Conservation (phyloP, 2,888 invertebrate genomes). For the Idaea aversata region DNA sequence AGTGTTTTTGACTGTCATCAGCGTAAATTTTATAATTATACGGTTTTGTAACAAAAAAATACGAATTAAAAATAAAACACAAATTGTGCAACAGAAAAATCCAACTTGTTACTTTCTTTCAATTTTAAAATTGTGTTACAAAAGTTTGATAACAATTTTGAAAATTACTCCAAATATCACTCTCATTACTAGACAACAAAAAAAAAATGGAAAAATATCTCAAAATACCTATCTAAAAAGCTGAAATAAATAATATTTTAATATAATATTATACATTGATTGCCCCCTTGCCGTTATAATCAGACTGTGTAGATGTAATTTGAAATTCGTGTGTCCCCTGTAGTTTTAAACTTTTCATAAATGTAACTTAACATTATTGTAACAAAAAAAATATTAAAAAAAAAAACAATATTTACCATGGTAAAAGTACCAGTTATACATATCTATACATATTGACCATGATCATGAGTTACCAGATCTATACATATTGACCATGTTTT, state of each 20-base stretch:
- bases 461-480: not conserved
- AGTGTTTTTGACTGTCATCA: too few species aligned
- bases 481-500: not conserved
- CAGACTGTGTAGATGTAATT: slow-evolving; percentile 67
- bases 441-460: not conserved
- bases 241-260: not conserved
- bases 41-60: not conserved
- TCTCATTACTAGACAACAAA: slow-evolving; percentile 14
- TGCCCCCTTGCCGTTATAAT: slow-evolving; percentile 54
- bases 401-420: not conserved
- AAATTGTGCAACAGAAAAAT: not conserved
- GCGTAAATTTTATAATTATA: not conserved
- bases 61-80: not conserved
- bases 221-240: not conserved
- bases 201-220: not conserved
- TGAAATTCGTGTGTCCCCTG: not conserved
- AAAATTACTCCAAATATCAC: not conserved
- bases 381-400: slow-evolving; percentile 28
- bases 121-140: not conserved
- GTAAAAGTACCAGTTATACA: too few species aligned
- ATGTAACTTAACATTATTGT: slow-evolving; percentile 48
- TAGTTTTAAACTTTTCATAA: not conserved
- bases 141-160: not conserved
- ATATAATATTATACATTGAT: slow-evolving; percentile 42
- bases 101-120: not conserved